phyloP scores from a whole-genome alignment of 2,797 vertebrate genomes.

The Epinephelus coioides region DNA sequence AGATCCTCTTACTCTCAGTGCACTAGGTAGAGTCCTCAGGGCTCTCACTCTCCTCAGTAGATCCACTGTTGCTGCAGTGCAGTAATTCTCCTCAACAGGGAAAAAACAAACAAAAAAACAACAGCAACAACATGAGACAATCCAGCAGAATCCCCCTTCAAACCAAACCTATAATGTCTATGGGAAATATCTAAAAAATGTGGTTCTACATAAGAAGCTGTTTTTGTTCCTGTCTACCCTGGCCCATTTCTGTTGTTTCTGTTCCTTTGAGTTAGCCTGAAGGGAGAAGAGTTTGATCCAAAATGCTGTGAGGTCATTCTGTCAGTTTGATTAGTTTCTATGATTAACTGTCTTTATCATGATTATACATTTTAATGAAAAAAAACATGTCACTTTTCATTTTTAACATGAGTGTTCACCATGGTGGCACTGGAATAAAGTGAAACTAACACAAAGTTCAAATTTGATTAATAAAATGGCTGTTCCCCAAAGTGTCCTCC shows the following conservation, averaged over 20 bases:
- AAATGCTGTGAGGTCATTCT: slow-evolving; percentile 86
- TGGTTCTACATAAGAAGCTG: slow-evolving; percentile 80
- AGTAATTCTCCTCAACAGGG: slow-evolving; percentile 87
- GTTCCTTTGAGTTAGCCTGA: slow-evolving; percentile 75
- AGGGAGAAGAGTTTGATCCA: slow-evolving; percentile 82
- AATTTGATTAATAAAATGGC: slow-evolving; percentile 89
- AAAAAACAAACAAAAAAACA: slow-evolving; percentile 64
- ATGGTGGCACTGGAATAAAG: slow-evolving; percentile 88
- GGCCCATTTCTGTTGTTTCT: slow-evolving; percentile 77
- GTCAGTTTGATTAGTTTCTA: slow-evolving; percentile 84
- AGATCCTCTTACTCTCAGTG: slow-evolving; percentile 81
- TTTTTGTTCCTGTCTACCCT: slow-evolving; percentile 80
- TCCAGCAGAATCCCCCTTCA: slow-evolving; percentile 85
- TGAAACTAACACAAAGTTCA: slow-evolving; percentile 87
- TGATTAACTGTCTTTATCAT: slow-evolving; percentile 84
- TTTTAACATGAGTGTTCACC: slow-evolving; percentile 87
- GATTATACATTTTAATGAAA: slow-evolving; percentile 82
- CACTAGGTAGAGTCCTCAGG: slow-evolving; percentile 84
- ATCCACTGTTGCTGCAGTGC: slow-evolving; percentile 86
- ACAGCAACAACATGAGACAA: slow-evolving; percentile 82
- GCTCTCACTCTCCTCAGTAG: slow-evolving; percentile 84
- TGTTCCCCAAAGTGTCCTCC: slow-evolving; percentile 83
- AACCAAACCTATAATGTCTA: slow-evolving; percentile 84
- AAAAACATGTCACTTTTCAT: slow-evolving; percentile 83
- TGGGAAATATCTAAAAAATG: slow-evolving; percentile 79